Evolutionary conservation across 2,797 vertebrate genomes (phyloP), one percentile per base, ranked within the genome.

Genomic region (Enteromius fasciolatus): DNA sequence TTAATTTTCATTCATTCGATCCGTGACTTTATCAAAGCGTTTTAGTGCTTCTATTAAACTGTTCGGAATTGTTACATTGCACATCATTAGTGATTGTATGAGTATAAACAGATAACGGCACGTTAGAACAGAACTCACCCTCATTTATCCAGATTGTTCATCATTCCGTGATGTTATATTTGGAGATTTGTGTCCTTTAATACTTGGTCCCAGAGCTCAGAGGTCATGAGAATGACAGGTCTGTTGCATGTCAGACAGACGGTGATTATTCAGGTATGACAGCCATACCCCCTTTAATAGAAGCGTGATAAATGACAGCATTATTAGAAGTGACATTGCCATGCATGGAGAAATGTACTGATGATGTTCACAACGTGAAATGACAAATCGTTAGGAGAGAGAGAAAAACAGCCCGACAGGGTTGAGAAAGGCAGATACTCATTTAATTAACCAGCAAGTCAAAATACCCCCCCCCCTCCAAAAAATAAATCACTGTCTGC

Each of bases 211-310:
- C 14, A 39, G 14, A 78, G 46, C 77, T 54, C 59, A 81, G 70
- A 75, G 80, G 70, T 75, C 80, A 81, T 54, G 44, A 81, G 59
- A 67, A 81, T 75, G 70, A 74, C 80, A 81, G 15, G 52, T 80
- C 54, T 80, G 78, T 72, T 63, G 41, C 28, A 23, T 72, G 54
- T 36, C 78, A 48, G 25, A 72, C 66, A 70, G 66, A 28, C 23
- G 4, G 36, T 48, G 25, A n/a, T 52, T 75, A 52, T 66, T 75
- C 70, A 81, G 70, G 44, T 75, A 39, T 81, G 80, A 54, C 69
- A 41, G 33, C 31, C 46, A 33, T 41, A n/a, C 59, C 33, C 18
- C 57, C 36, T 67, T 69, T 76, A 82, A 46, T 48, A 76, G 31
- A 20, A 46, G 12, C 50, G 5, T 82, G 73, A 82, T 76, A 48